A percentile compares a stretch with the other conserved stretches of the same genome.
phyloP scores from a whole-genome alignment of 2,797 vertebrate genomes.

The Pseudochaenichthys georgianus region DNA sequence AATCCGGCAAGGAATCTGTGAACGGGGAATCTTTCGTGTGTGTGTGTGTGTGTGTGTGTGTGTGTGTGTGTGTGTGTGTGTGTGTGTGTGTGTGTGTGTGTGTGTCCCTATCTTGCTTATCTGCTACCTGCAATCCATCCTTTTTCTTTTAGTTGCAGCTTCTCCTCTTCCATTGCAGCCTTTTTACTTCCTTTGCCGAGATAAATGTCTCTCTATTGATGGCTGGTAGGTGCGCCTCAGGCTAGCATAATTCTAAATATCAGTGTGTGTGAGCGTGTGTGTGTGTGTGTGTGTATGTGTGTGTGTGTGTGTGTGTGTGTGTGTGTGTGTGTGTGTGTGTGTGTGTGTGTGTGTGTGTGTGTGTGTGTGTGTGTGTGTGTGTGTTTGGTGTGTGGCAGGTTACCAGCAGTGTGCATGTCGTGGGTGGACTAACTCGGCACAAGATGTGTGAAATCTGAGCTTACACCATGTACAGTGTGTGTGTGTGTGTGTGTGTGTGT shows the following conservation, averaged over 20 bases:
- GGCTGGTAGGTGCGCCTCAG: conserved; percentile 35
- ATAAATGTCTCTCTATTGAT: conserved; percentile 32
- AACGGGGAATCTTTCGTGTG: background rate
- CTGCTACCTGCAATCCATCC: conserved; percentile 55
- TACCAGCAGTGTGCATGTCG: conserved; percentile 48
- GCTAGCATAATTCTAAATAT: conserved; percentile 34
- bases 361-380: too few species aligned
- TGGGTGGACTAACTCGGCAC: conserved; percentile 50
- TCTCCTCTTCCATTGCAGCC: conserved; percentile 60
- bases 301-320: conserved; percentile 35
- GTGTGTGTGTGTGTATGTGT: conserved; percentile 32
- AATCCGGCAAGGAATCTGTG: background rate
- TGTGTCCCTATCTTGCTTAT: conserved; percentile 35
- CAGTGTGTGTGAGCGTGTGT: conserved; percentile 2
- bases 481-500: conserved; percentile 4
- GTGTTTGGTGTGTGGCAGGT: conserved; percentile 40
- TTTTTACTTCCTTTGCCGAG: conserved; percentile 57
- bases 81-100: conserved; percentile 16
- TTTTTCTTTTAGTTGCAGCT: conserved; percentile 75
- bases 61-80: conserved; percentile 20
- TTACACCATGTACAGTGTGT: conserved; percentile 48
- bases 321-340: conserved; percentile 35
- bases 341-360: conserved; percentile 28
- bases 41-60: too few species aligned
- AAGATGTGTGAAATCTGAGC: conserved; percentile 56